These are phyloP conservation scores for Suillia variegata DNA, from an alignment of 2,888 invertebrate species.

Conservation along the genomic window DNA sequence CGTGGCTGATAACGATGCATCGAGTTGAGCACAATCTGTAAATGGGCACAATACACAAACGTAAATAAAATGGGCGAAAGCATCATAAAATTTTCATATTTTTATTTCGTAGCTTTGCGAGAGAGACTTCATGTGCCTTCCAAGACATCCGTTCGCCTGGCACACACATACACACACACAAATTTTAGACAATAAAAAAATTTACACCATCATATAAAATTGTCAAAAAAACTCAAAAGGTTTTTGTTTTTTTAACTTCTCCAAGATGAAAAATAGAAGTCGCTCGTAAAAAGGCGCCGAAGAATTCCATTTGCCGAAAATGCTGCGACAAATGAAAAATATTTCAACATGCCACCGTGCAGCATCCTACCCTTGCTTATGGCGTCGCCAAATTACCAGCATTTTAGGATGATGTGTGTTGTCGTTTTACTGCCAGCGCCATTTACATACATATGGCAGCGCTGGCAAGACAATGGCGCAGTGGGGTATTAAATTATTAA, in stretches of 20 bases:
- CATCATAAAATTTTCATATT: conserved; percentile 16
- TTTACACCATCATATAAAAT: no score
- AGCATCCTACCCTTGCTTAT: not conserved
- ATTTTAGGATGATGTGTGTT: not conserved
- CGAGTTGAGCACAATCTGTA: conserved; percentile 95
- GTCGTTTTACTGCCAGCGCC: not conserved
- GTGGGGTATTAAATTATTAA: not conserved
- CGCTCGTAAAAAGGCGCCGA: conserved; percentile 37
- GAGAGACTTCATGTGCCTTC: no score
- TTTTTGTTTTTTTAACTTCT: not conserved
- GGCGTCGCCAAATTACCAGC: not conserved
- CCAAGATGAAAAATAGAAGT: conserved; percentile 41
- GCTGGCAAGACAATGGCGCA: not conserved
- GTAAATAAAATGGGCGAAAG: conserved; percentile 4
- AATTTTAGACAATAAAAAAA: conserved; percentile 36
- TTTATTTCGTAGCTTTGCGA: conserved; percentile 19
- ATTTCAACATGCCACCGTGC: not conserved
- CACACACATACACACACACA: conserved; percentile 9
- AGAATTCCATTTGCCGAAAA: conserved; percentile 2
- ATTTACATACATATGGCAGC: conserved; percentile 12
- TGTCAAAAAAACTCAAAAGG: not conserved
- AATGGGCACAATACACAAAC: conserved; percentile 11
- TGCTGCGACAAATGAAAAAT: conserved; percentile 16
- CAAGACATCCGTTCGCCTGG: conserved; percentile 23
- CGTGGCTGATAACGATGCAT: conserved; percentile 99